phyloP scores from a whole-genome alignment of 2,888 invertebrate species.

The Tetanocera ferruginea region DNA sequence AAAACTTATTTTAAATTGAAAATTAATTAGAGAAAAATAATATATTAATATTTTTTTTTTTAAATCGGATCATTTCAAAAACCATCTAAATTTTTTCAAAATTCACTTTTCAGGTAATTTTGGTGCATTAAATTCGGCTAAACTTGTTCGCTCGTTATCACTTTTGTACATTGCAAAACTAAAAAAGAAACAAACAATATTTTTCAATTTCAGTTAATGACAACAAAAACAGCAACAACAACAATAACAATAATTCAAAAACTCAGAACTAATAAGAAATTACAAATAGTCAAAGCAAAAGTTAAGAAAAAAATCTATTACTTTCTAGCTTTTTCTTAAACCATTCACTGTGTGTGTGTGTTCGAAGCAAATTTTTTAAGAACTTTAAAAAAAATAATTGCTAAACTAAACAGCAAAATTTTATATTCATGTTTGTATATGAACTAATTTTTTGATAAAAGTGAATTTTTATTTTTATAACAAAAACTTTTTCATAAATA shows the following conservation, averaged over 20 bases:
- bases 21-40: too few relatives aligned
- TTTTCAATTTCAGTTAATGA: neutral
- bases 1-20: too few relatives aligned
- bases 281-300: neutral
- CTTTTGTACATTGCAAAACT: neutral
- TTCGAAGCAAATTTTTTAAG: neutral
- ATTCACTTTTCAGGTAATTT: neutral
- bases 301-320: neutral
- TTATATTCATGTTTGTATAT: conserved; percentile 44
- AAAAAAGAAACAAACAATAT: neutral
- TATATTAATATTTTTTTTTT: too few relatives aligned
- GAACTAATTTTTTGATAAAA: conserved; percentile 44
- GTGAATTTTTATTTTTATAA: conserved; percentile 41
- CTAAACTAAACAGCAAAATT: conserved; percentile 32
- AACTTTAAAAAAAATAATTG: neutral
- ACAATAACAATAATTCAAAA: conserved; percentile 16
- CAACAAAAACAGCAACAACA: conserved; percentile 23
- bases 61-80: too few relatives aligned
- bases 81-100: too few relatives aligned
- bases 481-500: conserved; percentile 21
- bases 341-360: neutral
- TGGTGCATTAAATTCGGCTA: neutral
- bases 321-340: neutral
- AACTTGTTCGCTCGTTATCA: too few relatives aligned
- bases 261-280: neutral